These are phyloP conservation scores for Galaxea fascicularis DNA, from an alignment of 92 coral and sea anemone species.

Conservation along the genomic window DNA sequence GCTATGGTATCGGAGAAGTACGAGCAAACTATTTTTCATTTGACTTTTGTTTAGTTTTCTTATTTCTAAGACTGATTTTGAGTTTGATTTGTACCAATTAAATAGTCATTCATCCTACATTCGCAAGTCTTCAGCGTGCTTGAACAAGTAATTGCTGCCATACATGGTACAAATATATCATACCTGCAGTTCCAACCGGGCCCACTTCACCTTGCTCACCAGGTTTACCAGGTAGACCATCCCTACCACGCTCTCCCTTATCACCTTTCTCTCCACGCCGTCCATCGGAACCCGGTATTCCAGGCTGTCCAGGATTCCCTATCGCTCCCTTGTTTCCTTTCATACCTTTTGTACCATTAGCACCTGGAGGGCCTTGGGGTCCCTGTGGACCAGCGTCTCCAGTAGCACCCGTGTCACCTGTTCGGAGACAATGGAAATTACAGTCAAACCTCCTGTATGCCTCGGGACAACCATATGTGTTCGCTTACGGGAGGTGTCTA, in stretches of 20 bases:
- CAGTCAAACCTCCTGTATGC: no score
- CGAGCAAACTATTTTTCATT: no score
- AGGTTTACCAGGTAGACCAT: constrained; percentile 69
- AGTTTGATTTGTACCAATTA: no score
- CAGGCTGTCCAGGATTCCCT: constrained; percentile 59
- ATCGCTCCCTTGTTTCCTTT: constrained; percentile 44
- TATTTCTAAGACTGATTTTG: no score
- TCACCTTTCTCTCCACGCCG: constrained; percentile 56
- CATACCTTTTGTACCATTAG: constrained; percentile 47
- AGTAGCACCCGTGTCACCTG: constrained; percentile 36
- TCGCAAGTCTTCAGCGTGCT: no score
- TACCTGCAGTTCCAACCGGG: constrained; percentile 26
- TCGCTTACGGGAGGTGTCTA: no score
- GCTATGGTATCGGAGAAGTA: no score
- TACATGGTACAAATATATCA: background rate
- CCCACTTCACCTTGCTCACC: constrained; percentile 39
- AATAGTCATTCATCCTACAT: no score
- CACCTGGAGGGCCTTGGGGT: constrained; percentile 43
- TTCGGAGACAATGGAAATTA: background rate
- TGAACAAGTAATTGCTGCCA: no score
- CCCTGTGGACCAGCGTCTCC: constrained; percentile 49
- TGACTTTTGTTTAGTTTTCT: no score
- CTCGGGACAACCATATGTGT: no score
- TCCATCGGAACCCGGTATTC: constrained; percentile 57
- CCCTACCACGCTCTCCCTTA: constrained; percentile 52